A percentile compares a stretch with the other conserved stretches of the same genome.
Conservation (phyloP, 1,140 invertebrate species). For the Drosophila littoralis region DNA sequence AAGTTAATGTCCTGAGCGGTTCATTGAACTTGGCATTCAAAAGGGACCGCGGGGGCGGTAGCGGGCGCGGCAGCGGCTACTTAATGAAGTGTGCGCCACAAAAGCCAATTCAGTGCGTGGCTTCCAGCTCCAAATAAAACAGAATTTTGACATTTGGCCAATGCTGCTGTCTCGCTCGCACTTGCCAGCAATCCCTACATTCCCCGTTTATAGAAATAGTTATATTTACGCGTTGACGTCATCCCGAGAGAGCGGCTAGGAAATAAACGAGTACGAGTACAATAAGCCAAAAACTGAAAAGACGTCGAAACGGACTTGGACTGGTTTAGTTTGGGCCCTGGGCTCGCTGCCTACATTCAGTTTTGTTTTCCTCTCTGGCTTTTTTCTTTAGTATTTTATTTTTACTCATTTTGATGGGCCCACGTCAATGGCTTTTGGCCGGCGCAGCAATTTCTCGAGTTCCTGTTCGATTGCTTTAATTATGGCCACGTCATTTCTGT, state of each 20-base stretch:
- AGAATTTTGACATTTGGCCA: constrained; percentile 30
- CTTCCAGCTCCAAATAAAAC: constrained; percentile 16
- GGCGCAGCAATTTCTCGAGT: constrained; percentile 46
- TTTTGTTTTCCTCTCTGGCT: constrained; percentile 9
- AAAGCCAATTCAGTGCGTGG: constrained; percentile 13
- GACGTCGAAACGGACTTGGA: constrained; percentile 44
- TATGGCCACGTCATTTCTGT: constrained; percentile 48
- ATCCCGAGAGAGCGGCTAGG: constrained; percentile 49
- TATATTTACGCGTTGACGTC: constrained; percentile 75
- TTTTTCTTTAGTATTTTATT: constrained; percentile 4
- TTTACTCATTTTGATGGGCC: constrained; percentile 17
- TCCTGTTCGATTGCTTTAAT: constrained; percentile 60
- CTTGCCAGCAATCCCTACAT: constrained; percentile 5
- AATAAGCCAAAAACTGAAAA: constrained; percentile 26
- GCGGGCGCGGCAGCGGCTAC: neutral
- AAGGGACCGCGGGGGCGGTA: too few species aligned
- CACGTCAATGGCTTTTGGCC: constrained; percentile 39
- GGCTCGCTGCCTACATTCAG: constrained; percentile 12
- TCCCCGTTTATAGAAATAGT: constrained; percentile 60
- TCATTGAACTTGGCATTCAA: constrained; percentile 1
- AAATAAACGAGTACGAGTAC: constrained; percentile 45
- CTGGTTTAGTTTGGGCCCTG: constrained; percentile 48
- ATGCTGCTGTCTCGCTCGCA: constrained; percentile 5
- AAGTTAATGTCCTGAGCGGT: constrained; percentile 23
- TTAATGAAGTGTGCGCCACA: constrained; percentile 24